These are phyloP conservation scores for Solea senegalensis DNA, from an alignment of 2,113 vertebrate species.

Conservation along the genomic window DNA sequence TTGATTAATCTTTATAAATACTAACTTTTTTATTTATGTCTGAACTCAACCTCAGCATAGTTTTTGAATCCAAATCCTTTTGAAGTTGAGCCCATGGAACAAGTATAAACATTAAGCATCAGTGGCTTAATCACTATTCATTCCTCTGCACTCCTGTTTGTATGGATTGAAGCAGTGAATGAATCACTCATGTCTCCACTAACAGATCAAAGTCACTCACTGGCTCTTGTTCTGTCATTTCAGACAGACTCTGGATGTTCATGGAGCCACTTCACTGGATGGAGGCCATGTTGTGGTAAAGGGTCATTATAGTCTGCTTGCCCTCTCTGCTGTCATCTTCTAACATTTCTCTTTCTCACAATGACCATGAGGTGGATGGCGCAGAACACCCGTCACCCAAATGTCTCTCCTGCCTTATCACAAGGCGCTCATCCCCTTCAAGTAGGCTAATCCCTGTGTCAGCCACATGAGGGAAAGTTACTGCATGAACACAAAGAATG, in stretches of 20 bases:
- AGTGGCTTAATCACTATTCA: not conserved
- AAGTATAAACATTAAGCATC: not conserved
- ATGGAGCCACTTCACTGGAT: slow-evolving; percentile 34
- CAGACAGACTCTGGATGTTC: slow-evolving; percentile 55
- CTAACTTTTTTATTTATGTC: too few species aligned
- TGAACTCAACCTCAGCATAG: not conserved
- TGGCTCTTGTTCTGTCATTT: slow-evolving; percentile 53
- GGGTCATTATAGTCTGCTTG: slow-evolving; percentile 64
- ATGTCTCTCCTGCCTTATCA: slow-evolving; percentile 64
- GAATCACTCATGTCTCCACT: slow-evolving; percentile 18
- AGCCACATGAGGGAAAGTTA: slow-evolving; percentile 33
- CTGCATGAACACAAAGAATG: slow-evolving; percentile 4
- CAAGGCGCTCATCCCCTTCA: slow-evolving; percentile 59
- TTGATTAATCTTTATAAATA: not conserved
- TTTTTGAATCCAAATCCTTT: not conserved
- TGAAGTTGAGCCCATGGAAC: not conserved
- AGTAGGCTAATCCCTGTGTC: slow-evolving; percentile 63
- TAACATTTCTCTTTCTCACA: slow-evolving; percentile 68
- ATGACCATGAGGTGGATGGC: slow-evolving; percentile 61
- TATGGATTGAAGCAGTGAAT: not conserved
- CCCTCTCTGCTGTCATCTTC: slow-evolving; percentile 62
- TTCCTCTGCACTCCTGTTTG: not conserved
- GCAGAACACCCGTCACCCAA: slow-evolving; percentile 71
- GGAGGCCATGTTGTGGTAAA: slow-evolving; percentile 62
- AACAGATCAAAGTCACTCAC: slow-evolving; percentile 56